A percentile compares a stretch with the other conserved stretches of the same genome.
Conservation (phyloP, 2,888 invertebrate genomes). For the Orthosia cruda region DNA sequence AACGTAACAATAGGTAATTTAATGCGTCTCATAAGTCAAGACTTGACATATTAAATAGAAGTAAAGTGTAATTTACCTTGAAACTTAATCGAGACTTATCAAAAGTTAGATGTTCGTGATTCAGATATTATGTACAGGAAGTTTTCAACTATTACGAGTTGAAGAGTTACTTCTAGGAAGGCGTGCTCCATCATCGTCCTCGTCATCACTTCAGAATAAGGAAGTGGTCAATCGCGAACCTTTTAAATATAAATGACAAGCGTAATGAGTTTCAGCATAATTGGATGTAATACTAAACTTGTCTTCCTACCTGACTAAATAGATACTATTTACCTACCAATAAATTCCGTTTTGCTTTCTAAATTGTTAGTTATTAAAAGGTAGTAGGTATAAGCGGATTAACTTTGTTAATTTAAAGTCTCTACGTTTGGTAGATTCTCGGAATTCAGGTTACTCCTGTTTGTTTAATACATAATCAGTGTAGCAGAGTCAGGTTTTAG, state of each 20-base stretch:
- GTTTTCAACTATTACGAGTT: not conserved
- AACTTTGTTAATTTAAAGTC: slow-evolving; percentile 54
- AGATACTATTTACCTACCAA: not conserved
- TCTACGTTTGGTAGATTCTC: slow-evolving; percentile 35
- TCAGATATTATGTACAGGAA: not conserved
- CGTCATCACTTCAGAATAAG: not conserved
- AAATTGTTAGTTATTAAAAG: slow-evolving; percentile 25
- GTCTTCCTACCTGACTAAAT: not conserved
- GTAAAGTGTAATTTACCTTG: not conserved
- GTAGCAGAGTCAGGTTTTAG: slow-evolving; percentile 12
- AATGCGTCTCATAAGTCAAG: not conserved
- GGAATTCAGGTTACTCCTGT: slow-evolving; percentile 41
- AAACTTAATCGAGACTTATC: not conserved
- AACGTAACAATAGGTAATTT: slow-evolving; percentile 1
- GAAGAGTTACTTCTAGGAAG: not conserved
- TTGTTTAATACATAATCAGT: slow-evolving; percentile 45
- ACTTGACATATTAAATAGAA: not conserved
- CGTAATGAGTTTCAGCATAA: not conserved
- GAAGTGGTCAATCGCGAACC: not conserved
- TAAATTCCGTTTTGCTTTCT: slow-evolving; percentile 1
- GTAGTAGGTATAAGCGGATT: slow-evolving; percentile 29
- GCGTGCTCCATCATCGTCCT: too few relatives aligned
- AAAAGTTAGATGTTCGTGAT: not conserved
- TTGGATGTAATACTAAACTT: not conserved
- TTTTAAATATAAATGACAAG: too few relatives aligned